Base-by-base conservation (phyloP, 2,888 invertebrate genomes). In the Drosophila colorata region DNA sequence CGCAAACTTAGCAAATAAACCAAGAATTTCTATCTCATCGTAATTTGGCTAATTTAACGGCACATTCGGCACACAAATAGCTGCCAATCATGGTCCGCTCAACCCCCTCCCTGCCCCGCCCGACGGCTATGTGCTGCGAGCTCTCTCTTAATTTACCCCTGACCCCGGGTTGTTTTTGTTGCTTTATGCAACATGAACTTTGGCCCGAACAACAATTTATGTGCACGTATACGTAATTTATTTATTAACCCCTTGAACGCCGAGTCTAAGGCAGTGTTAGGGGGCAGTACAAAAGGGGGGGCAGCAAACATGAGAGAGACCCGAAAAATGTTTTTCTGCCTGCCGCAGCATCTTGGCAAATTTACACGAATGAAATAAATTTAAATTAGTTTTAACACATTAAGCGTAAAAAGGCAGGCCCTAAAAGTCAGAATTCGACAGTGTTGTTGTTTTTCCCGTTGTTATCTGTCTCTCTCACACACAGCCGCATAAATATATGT, bases 361-460 rank as follows among this genome's bases (percentile, higher is more conserved):
- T 80, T 88, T 81, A 81, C 81, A 81, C 74, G 78, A 81, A 80
- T 80, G 83, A 86, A 86, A 86, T 86, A 86, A 86, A 86, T 86
- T 86, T 86, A 88, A 86, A 86, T 86, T 86, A 86, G 86, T 89
- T 86, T 89, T 86, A 86, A 88, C 86, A 88, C 87, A 89, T 86
- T 89, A 86, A 86, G 84, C 89, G 89, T 79, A 79, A 77, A 87
- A 73, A 77, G 86, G 83, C 75, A 65, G 69, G 66, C 85, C 69
- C 69, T 49, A 72, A 84, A 82, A 78, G 71, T 66, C 80, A 65
- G 73, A 55, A 69, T 80, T 87, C 79, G 88, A 86, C 87, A 82
- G 65, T 72, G 70, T 43, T 59, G 48, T 46, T 72, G 52, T 59
- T 43, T 33, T 40, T 41, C 31, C 18, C 43, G 20, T 51, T 56